These are phyloP conservation scores for Drosophila rubida DNA, from an alignment of 2,888 invertebrate genomes.

Conservation along the genomic window DNA sequence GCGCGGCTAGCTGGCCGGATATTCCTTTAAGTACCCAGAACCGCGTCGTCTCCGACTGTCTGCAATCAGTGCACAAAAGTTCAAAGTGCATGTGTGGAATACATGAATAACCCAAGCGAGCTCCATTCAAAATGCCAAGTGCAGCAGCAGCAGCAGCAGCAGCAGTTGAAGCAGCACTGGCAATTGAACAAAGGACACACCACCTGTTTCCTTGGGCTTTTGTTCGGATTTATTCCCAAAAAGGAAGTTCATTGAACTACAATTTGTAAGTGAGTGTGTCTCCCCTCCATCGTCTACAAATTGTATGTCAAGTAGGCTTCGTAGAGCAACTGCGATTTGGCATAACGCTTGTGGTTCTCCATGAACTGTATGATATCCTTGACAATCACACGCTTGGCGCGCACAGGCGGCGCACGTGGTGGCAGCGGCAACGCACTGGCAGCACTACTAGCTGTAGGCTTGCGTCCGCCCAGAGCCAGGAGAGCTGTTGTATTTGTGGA, in stretches of 20 bases:
- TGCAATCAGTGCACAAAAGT: slow-evolving; percentile 68
- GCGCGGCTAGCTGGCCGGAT: slow-evolving; percentile 54
- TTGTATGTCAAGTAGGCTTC: slow-evolving; percentile 58
- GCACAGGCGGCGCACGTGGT: slow-evolving; percentile 11
- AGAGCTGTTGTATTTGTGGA: slow-evolving; percentile 56
- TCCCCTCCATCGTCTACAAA: slow-evolving; percentile 14
- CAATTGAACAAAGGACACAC: slow-evolving; percentile 65
- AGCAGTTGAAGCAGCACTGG: slow-evolving; percentile 6
- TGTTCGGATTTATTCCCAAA: slow-evolving; percentile 38
- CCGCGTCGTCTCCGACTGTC: slow-evolving; percentile 44
- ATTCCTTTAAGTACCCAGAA: slow-evolving; percentile 69
- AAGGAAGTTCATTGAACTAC: slow-evolving; percentile 74
- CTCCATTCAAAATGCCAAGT: slow-evolving; percentile 52
- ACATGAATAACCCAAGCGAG: slow-evolving; percentile 43
- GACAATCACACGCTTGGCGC: slow-evolving; percentile 51
- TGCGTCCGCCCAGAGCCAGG: slow-evolving; percentile 51
- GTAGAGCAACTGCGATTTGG: slow-evolving; percentile 44
- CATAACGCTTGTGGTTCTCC: slow-evolving; percentile 51
- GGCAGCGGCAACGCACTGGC: background rate
- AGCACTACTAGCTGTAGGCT: background rate
- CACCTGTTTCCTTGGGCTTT: slow-evolving; percentile 79
- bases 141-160: slow-evolving; percentile 27
- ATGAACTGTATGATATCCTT: slow-evolving; percentile 59
- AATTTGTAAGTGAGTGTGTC: slow-evolving; percentile 34
- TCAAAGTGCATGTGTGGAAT: slow-evolving; percentile 69